Base-by-base conservation (phyloP, 1,140 invertebrate genomes). In the Oncopodura yosiiana region DNA sequence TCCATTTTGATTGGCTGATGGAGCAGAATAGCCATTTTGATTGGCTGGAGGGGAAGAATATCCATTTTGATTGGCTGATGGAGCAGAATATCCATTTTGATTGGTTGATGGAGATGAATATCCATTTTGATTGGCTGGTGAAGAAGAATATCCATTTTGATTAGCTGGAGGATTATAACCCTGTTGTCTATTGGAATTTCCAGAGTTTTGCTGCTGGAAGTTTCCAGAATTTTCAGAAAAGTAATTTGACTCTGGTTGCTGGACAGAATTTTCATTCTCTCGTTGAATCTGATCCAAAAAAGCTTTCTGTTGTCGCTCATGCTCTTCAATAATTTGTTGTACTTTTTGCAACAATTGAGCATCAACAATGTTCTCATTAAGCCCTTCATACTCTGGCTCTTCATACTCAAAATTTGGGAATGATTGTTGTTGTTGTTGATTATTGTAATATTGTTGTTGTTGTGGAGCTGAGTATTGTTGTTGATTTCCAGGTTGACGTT, bases 301-400 rank as follows among this genome's bases (percentile, higher is more conserved):
- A 18, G 45, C 49, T 34, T 53, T 58, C 48, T 64, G 58, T 38
- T 64, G 49, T 45, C 53, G 52, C 38, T 64, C 62, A 34, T 64
- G 62, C n/a, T 64, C 58, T 41, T 61, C 62, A 36, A 64, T 64
- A 30, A 64, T 64, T 45, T 61, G 52, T 37, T 64, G 58, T 11
- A 64, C 62, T 16, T 56, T 46, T 12, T 39, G 26, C 1, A 64
- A 37, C 14, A 64, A 21, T 30, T 55, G 50, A 1, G 55, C 58
- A 50, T 64, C 62, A 3, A 64, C 62, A 26, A 64, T 56, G 8
- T 53, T 46, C 11, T 54, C 53, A 45, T 58, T 56, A 21, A 59
- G 21, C 3, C 51, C 58, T 19, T 64, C 62, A 23, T 43, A 27
- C 12, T 34, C 51, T 21, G 43, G 24, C 26, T 52, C 43, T 4